Conservation (phyloP, 2,797 vertebrate genomes). For the Anableps anableps region DNA sequence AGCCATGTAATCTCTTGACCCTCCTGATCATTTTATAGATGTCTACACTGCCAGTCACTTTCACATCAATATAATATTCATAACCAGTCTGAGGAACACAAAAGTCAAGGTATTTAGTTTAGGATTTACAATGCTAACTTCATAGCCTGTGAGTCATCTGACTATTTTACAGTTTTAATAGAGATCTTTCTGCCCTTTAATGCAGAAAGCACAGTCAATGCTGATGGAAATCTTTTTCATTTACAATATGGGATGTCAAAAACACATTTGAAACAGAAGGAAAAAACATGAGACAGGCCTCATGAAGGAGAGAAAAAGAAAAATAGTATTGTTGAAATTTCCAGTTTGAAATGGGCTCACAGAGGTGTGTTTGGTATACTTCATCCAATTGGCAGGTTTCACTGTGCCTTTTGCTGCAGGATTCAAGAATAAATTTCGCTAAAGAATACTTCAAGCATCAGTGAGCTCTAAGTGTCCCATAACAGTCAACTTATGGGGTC, state of each 20-base stretch:
- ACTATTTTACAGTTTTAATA: conserved; percentile 17
- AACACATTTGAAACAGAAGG: conserved; percentile 11
- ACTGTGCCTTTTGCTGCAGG: conserved; percentile 19
- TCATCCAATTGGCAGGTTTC: conserved; percentile 25
- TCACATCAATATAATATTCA: conserved; percentile 35
- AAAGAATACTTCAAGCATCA: conserved; percentile 38
- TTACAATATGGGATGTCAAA: conserved; percentile 7
- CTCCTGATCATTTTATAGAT: conserved; percentile 8
- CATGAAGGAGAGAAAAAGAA: conserved; percentile 18
- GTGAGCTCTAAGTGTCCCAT: conserved; percentile 43
- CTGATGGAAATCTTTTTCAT: conserved; percentile 7
- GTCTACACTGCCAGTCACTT: conserved; percentile 13
- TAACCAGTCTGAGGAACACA: conserved; percentile 17
- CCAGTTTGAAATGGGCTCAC: conserved; percentile 40
- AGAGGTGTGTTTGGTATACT: conserved; percentile 49
- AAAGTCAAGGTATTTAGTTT: conserved; percentile 26
- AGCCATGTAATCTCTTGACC: conserved; percentile 18
- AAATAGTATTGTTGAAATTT: conserved; percentile 39
- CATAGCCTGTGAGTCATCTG: conserved; percentile 11
- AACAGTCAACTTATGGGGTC: conserved; percentile 27
- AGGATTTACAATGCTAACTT: conserved; percentile 15
- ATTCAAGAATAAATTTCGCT: conserved; percentile 23
- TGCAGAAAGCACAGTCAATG: conserved; percentile 7
- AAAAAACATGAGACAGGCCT: not conserved
- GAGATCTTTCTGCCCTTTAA: not conserved